Conservation (phyloP, 2,113 vertebrate species). For the Thymallus thymallus region DNA sequence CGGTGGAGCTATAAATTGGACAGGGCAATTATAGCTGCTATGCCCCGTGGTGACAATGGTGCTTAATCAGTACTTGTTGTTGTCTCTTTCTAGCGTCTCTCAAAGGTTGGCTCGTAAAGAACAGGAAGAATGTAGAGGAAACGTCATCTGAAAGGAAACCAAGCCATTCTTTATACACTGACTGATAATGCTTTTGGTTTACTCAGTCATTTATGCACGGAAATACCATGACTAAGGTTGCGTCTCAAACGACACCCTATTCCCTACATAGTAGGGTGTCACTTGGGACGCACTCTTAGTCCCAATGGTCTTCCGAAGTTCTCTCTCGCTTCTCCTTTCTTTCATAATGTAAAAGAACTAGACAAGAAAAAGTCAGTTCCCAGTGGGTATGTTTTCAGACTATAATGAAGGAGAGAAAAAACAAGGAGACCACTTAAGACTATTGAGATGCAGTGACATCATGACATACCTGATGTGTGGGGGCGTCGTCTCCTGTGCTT, state of each 20-base stretch:
- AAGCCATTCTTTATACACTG: background rate
- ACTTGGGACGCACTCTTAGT: too few relatives aligned
- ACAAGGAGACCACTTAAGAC: background rate
- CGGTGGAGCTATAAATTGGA: conserved; percentile 35
- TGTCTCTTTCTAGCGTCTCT: conserved; percentile 17
- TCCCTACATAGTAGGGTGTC: too few relatives aligned
- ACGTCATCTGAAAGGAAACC: background rate
- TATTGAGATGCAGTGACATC: too few relatives aligned
- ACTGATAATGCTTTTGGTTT: background rate
- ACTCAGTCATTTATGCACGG: background rate
- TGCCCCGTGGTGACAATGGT: conserved; percentile 23
- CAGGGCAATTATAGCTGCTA: conserved; percentile 35
- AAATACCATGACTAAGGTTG: too few relatives aligned
- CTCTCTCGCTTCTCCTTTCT: too few relatives aligned
- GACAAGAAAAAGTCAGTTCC: too few relatives aligned
- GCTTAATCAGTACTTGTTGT: conserved; percentile 44
- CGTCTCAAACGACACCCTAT: too few relatives aligned
- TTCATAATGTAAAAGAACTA: too few relatives aligned
- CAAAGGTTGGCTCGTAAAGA: conserved; percentile 15
- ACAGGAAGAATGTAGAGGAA: conserved; percentile 20
- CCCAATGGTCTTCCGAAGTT: too few relatives aligned
- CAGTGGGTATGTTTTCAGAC: background rate
- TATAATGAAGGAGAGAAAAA: background rate
- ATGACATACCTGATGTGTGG: conserved; percentile 50
- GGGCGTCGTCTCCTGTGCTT: conserved; percentile 19